Conservation (phyloP, 37 sponge, comb jelly and placozoan species). For the Dysidea cf. avara region DNA sequence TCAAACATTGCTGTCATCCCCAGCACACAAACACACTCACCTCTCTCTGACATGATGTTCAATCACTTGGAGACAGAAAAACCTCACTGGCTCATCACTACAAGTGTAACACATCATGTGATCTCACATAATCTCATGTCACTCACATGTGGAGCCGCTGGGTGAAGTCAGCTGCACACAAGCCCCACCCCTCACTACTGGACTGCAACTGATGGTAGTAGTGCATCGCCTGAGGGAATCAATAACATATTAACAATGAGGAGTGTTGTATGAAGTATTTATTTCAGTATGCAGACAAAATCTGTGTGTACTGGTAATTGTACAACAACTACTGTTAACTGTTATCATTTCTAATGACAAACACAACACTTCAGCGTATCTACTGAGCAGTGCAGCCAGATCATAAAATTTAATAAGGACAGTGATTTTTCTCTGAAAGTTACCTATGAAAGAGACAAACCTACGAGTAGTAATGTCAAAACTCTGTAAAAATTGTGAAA, state of each 20-base stretch:
- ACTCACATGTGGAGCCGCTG: slow-evolving; percentile 49
- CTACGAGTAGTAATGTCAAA: too few relatives aligned
- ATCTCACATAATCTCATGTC: not conserved
- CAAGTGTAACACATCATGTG: not conserved
- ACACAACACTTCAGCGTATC: too few relatives aligned
- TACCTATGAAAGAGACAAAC: too few relatives aligned
- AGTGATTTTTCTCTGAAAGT: too few relatives aligned
- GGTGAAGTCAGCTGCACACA: slow-evolving; percentile 67
- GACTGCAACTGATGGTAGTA: slow-evolving; percentile 69
- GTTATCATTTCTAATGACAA: too few relatives aligned
- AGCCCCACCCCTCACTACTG: slow-evolving; percentile 66
- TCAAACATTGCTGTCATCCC: not conserved
- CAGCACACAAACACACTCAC: slow-evolving; percentile 26
- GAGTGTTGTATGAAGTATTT: too few relatives aligned
- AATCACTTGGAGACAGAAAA: slow-evolving; percentile 82
- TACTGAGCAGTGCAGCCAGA: too few relatives aligned
- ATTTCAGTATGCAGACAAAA: too few relatives aligned
- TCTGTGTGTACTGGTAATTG: too few relatives aligned
- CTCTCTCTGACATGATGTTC: slow-evolving; percentile 54
- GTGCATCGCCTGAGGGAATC: slow-evolving; percentile 36
- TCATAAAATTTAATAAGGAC: too few relatives aligned
- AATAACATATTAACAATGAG: not conserved
- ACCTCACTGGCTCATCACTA: slow-evolving; percentile 63
- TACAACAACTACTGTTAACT: too few relatives aligned
- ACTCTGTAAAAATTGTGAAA: too few relatives aligned